Conservation (phyloP, 2,888 invertebrate species). For the Folsomia manolachei region DNA sequence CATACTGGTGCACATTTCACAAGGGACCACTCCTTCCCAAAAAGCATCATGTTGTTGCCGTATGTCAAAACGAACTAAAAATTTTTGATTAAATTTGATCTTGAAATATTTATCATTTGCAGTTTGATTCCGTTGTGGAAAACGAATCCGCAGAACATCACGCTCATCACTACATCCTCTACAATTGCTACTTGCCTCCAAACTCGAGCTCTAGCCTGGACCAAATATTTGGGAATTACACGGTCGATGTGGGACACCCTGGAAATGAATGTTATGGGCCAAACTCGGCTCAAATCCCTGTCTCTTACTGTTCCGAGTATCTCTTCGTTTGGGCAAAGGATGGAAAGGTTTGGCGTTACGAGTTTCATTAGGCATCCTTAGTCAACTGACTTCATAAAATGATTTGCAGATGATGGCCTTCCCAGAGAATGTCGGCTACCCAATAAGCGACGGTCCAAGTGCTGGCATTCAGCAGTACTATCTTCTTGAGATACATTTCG, state of each 20-base stretch:
- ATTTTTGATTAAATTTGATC: background rate
- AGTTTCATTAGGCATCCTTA: background rate
- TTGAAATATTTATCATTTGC: too few species aligned
- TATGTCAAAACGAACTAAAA: background rate
- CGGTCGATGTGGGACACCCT: background rate
- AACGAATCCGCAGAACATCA: background rate
- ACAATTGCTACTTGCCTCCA: conserved; percentile 10
- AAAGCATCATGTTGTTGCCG: conserved; percentile 22
- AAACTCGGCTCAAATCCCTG: background rate
- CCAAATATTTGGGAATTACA: conserved; percentile 13
- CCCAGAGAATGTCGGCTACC: conserved; percentile 74
- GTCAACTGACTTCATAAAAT: background rate
- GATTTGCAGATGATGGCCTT: conserved; percentile 64
- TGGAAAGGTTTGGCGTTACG: background rate
- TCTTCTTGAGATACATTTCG: conserved; percentile 85
- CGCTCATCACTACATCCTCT: conserved; percentile 20
- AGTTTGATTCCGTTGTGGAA: conserved; percentile 17
- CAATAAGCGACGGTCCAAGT: conserved; percentile 70
- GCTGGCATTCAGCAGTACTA: conserved; percentile 56
- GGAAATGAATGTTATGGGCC: background rate
- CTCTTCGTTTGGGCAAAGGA: conserved; percentile 16
- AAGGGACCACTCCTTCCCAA: background rate
- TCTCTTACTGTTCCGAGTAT: background rate
- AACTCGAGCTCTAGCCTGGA: background rate
- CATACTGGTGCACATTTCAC: conserved; percentile 28